These are phyloP conservation scores for Pungitius pungitius DNA, from an alignment of 2,113 vertebrate species.

Conservation along the genomic window DNA sequence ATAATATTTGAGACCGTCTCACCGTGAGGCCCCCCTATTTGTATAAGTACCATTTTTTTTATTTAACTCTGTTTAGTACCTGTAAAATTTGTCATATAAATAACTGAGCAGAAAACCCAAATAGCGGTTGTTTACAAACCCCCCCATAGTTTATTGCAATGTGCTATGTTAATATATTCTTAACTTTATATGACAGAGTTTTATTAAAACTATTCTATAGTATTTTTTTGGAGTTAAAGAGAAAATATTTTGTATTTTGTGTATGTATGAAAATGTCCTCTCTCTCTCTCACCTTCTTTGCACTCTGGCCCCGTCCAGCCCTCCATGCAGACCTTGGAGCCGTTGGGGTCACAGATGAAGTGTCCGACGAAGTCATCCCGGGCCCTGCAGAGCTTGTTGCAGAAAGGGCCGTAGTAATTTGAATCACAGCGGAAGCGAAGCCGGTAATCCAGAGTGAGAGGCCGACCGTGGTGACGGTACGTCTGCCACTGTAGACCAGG, in stretches of 20 bases:
- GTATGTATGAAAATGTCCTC: background rate
- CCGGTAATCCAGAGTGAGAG: slow-evolving; percentile 82
- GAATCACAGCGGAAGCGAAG: slow-evolving; percentile 82
- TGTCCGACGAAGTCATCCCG: slow-evolving; percentile 84
- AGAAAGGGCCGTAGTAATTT: slow-evolving; percentile 83
- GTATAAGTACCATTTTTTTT: too few species aligned
- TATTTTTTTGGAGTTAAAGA: too few species aligned
- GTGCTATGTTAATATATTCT: background rate
- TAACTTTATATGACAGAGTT: background rate
- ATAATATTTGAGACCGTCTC: too few species aligned
- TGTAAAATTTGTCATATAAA: too few species aligned
- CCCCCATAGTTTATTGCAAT: background rate
- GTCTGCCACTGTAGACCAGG: slow-evolving; percentile 83
- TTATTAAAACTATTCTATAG: background rate
- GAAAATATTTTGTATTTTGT: too few species aligned
- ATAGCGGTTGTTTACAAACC: too few species aligned
- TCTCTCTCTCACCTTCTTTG: slow-evolving; percentile 69
- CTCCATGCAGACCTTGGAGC: slow-evolving; percentile 86
- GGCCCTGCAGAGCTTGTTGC: slow-evolving; percentile 80
- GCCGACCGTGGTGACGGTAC: slow-evolving; percentile 78
- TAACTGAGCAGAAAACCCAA: background rate
- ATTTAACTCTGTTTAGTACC: too few species aligned
- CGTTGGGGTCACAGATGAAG: slow-evolving; percentile 82
- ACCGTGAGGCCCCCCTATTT: too few species aligned
- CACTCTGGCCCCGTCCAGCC: slow-evolving; percentile 81